phyloP scores from a whole-genome alignment of 1,140 invertebrate genomes.

The Octopus bimaculoides region DNA sequence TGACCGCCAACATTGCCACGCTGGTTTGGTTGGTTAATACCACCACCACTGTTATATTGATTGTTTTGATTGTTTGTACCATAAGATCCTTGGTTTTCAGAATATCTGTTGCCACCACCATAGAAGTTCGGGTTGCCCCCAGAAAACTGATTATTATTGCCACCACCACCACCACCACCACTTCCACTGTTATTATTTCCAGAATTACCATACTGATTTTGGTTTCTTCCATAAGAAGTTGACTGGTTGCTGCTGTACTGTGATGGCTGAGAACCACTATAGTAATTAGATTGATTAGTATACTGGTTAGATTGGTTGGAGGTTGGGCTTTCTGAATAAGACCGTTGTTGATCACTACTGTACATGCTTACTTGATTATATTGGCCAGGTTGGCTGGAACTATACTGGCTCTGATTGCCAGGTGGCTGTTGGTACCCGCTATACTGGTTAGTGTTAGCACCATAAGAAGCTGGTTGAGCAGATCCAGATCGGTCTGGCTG shows the following conservation, averaged over 20 bases:
- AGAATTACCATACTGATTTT: too few species aligned
- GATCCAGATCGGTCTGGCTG: neutral
- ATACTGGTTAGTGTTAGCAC: neutral
- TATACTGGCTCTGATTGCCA: constrained; percentile 6
- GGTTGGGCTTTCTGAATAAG: neutral
- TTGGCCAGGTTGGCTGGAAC: neutral
- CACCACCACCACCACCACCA: too few species aligned
- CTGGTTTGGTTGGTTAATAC: neutral
- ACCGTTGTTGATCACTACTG: neutral
- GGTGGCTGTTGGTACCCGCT: constrained; percentile 4
- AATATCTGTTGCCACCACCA: neutral
- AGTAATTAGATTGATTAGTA: neutral
- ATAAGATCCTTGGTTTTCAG: neutral
- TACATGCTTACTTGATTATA: neutral
- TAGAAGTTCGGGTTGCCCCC: neutral
- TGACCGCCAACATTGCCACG: constrained; percentile 4
- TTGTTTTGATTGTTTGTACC: neutral
- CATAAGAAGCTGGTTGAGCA: neutral
- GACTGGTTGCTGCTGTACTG: neutral
- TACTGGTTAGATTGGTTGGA: neutral
- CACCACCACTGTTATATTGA: neutral
- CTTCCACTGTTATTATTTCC: too few species aligned
- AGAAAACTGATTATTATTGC: too few species aligned
- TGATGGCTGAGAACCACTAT: neutral
- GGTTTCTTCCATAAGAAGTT: neutral